Conservation (phyloP, 2,797 vertebrate species). For the Malurus leucopterus region DNA sequence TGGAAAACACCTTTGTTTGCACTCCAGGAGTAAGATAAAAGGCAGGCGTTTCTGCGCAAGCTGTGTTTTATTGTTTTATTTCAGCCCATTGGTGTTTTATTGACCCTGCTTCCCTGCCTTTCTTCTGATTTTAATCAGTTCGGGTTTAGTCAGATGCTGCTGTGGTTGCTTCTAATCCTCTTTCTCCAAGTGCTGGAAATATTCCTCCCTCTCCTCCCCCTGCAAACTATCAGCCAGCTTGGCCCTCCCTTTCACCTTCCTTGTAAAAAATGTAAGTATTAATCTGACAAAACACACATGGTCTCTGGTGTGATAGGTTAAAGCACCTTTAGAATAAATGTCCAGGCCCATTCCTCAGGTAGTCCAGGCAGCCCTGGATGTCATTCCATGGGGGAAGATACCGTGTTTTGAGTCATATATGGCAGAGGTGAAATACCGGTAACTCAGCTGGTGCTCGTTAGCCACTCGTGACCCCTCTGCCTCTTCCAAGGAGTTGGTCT, state of each 20-base stretch:
- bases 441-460: background rate
- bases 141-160: background rate
- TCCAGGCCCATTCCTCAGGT: background rate
- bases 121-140: background rate
- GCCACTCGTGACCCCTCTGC: background rate
- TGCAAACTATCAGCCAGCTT: background rate
- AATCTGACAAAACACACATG: background rate
- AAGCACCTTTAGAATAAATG: background rate
- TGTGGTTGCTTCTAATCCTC: background rate
- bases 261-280: background rate
- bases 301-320: background rate
- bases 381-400: background rate
- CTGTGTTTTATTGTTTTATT: background rate
- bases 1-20: background rate
- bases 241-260: background rate
- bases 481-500: background rate
- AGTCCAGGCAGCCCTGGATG: background rate
- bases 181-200: background rate
- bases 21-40: background rate
- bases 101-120: background rate
- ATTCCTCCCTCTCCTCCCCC: background rate
- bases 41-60: background rate
- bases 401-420: accelerated
- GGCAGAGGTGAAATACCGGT: background rate
- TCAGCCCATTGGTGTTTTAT: background rate